These are phyloP conservation scores for Capreolus pygargus DNA, from an alignment of 2,113 vertebrate genomes.

Conservation along the genomic window DNA sequence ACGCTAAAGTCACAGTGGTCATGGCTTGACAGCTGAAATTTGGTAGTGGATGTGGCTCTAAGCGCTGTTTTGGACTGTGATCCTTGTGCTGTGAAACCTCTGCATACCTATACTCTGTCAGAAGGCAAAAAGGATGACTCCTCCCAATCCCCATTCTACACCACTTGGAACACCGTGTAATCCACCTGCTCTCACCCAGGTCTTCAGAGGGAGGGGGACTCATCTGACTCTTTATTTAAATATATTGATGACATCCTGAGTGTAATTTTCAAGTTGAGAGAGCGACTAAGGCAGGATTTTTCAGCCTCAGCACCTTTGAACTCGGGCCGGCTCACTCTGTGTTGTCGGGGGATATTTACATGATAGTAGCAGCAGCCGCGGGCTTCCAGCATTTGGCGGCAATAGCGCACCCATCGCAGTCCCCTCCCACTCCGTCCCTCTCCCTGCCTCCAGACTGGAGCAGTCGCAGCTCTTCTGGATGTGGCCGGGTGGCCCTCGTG, in stretches of 20 bases:
- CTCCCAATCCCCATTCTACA: not conserved
- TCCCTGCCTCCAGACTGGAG: not conserved
- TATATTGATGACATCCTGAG: conserved; percentile 67
- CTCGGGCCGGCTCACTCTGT: too few species aligned
- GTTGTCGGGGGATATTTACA: accelerated
- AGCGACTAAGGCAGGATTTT: not conserved
- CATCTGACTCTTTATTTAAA: not conserved
- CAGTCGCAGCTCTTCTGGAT: not conserved
- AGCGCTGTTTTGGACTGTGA: not conserved
- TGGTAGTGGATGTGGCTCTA: too few species aligned
- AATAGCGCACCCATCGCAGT: not conserved
- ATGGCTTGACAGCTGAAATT: not conserved
- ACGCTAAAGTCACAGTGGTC: not conserved
- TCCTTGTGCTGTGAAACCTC: not conserved
- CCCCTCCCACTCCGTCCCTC: accelerated
- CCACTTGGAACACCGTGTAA: not conserved
- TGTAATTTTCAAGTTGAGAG: not conserved
- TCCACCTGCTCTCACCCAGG: not conserved
- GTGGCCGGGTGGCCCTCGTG: accelerated
- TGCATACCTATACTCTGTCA: not conserved
- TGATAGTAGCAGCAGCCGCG: too few species aligned
- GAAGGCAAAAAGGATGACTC: not conserved
- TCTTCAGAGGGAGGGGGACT: too few species aligned
- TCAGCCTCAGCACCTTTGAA: not conserved
- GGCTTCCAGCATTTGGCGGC: not conserved